Evolutionary conservation across 1,140 invertebrate species (phyloP).

Genomic region (Armadillidium nasatum): DNA sequence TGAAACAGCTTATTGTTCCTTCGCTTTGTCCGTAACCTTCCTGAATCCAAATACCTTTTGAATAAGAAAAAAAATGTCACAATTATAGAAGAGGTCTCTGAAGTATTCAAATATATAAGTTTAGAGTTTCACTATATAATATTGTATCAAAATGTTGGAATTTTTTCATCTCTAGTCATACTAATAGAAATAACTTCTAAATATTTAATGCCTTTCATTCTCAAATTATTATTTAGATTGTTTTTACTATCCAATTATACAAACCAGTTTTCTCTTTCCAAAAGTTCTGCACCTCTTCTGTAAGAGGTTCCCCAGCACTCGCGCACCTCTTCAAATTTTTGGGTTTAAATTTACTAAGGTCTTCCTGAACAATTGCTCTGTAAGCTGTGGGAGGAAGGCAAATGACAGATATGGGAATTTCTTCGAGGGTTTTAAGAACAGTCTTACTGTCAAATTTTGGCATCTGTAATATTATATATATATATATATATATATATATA

Average conservation of each 20-base stretch:
- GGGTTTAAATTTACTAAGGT: conserved; percentile 43
- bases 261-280: conserved; percentile 51
- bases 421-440: conserved; percentile 48
- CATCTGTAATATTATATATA: conserved; percentile 41
- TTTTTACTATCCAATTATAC: too few species aligned
- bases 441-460: conserved; percentile 47
- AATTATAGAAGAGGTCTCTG: too few species aligned
- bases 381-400: conserved; percentile 53
- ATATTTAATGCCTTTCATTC: too few species aligned
- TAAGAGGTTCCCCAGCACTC: conserved; percentile 54
- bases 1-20: conserved; percentile 48
- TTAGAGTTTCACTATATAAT: too few species aligned
- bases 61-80: too few species aligned
- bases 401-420: conserved; percentile 51
- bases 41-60: conserved; percentile 47
- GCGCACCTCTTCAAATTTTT: conserved; percentile 47
- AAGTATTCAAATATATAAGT: too few species aligned
- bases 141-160: too few species aligned
- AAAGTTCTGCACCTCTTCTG: conserved; percentile 51
- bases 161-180: too few species aligned
- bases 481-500: too few species aligned
- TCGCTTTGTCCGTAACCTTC: conserved; percentile 56
- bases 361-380: conserved; percentile 48
- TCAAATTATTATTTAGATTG: not conserved
- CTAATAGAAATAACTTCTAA: too few species aligned